Percentiles rank a stretch among this genome's conserved stretches.
Conservation (phyloP, 2,888 invertebrate species). For the Tetropium fuscum region DNA sequence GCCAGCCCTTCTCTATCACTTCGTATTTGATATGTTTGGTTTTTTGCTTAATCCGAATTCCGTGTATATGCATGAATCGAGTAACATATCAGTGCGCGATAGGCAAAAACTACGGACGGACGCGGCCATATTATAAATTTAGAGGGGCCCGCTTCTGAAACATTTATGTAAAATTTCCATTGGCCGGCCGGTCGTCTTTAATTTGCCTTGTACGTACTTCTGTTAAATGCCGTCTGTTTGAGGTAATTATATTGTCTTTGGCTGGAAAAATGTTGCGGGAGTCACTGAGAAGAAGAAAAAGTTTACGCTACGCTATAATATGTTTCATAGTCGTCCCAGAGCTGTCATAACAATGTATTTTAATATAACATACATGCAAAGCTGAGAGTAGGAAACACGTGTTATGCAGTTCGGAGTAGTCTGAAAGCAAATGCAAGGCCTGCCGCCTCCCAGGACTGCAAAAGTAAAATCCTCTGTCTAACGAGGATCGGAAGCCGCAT, state of each 20-base stretch:
- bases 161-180: no score
- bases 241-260: conserved; percentile 3
- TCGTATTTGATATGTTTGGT: conserved; percentile 39
- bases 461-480: conserved; percentile 51
- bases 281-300: conserved; percentile 14
- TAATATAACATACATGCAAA: conserved; percentile 60
- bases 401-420: conserved; percentile 46
- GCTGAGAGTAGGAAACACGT: conserved; percentile 56
- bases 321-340: conserved; percentile 58
- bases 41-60: conserved; percentile 33
- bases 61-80: conserved; percentile 11
- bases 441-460: conserved; percentile 48
- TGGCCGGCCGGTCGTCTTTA: no score
- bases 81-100: conserved; percentile 6
- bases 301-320: conserved; percentile 54
- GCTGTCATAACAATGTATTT: conserved; percentile 63
- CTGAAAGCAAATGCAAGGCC: conserved; percentile 37
- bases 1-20: conserved; percentile 31
- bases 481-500: conserved; percentile 49
- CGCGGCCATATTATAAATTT: no score
- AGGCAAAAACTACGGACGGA: no score
- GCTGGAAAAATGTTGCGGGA: background rate
- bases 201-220: no score
- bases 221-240: no score
- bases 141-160: no score